Base-by-base conservation (phyloP, 2,797 vertebrate species). In the Sebastes trivittatus region DNA sequence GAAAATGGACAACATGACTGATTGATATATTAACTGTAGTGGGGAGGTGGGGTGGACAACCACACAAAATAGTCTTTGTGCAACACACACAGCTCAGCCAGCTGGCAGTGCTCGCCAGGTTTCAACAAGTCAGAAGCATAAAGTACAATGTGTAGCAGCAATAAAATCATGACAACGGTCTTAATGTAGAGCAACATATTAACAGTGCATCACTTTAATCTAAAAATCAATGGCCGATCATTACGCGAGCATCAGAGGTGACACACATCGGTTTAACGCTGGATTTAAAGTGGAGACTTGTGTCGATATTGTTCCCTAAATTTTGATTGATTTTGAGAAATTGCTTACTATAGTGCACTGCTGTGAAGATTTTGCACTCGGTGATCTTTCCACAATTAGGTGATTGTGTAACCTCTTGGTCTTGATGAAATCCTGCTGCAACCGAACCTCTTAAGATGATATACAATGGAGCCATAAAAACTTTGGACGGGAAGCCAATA, bases 151-250 rank as follows among this genome's bases (percentile, higher is more conserved):
- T 58, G 75, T 23, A 78, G 67, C 49, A 32, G 73, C 65, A 64
- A 58, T 77, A 80, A 77, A 87, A 34, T 54, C 73, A 62, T 59
- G 59, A 83, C 36, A 69, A 78, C 80, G 61, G 46, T 80, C 63
- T 62, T 34, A 38, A 34, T 34, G 66, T 30, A 7, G 66, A 81
- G 70, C 18, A 72, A 73, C 77, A 54, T 54, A 11, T 87, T 82
- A 77, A 80, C 70, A 52, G 64, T 32, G 42, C 64, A 64, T 81
- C 49, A 65, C 7, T 72, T 81, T 80, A 18, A 85, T 81, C 18
- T 75, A 72, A 62, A 87, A 79, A 81, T 89, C 85, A 81, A 81
- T 83, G 30, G 4, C n/a, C 2, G 11, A 18, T 73, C 70, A 68
- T 78, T 73, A 27, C 23, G 32, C 16, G 34, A 56, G 18, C 30